phyloP scores from a whole-genome alignment of 2,888 invertebrate genomes.

The Seira ritae region DNA sequence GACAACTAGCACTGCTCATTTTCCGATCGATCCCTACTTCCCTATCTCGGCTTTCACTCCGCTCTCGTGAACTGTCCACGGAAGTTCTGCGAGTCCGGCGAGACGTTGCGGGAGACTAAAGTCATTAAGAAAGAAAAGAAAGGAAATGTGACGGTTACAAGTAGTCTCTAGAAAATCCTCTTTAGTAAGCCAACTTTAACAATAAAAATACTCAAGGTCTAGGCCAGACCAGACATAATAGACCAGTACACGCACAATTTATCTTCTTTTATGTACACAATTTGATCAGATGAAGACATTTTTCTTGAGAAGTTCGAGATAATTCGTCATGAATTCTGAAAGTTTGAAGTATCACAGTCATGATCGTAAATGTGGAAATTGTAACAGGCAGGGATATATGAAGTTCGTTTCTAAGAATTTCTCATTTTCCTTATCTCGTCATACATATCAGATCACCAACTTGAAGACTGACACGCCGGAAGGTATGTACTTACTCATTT shows the following conservation, averaged over 20 bases:
- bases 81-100: slow-evolving; percentile 73
- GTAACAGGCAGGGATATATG: slow-evolving; percentile 6
- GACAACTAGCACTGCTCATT: slow-evolving; percentile 74
- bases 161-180: slow-evolving; percentile 24
- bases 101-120: slow-evolving; percentile 71
- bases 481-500: slow-evolving; percentile 34
- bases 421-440: slow-evolving; percentile 41
- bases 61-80: slow-evolving; percentile 69
- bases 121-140: slow-evolving; percentile 68
- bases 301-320: too few relatives aligned
- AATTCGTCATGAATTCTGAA: background rate
- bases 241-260: too few relatives aligned
- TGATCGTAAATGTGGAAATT: slow-evolving; percentile 18
- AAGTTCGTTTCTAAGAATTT: slow-evolving; percentile 11
- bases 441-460: slow-evolving; percentile 37
- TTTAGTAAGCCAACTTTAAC: slow-evolving; percentile 22
- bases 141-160: slow-evolving; percentile 16
- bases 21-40: slow-evolving; percentile 74
- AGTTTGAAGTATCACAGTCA: background rate
- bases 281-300: background rate
- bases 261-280: background rate
- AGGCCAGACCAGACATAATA: too few relatives aligned
- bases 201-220: slow-evolving; percentile 34
- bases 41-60: slow-evolving; percentile 71
- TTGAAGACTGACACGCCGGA: slow-evolving; percentile 29